These are phyloP conservation scores for Spea multiplicata DNA, from an alignment of 2,113 vertebrate species.

Conservation along the genomic window DNA sequence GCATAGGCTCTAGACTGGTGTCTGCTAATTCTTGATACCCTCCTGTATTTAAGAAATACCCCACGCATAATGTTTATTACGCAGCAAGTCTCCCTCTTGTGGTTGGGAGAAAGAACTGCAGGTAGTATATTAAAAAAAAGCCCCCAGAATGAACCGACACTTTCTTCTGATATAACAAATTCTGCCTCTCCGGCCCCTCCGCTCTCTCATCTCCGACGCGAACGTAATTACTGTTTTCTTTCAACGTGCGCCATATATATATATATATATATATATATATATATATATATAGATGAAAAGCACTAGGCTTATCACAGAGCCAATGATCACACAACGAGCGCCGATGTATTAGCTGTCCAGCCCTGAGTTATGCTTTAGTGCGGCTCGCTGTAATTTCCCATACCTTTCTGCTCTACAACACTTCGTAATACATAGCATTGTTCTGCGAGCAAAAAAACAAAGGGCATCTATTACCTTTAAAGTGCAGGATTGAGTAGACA, in stretches of 20 bases:
- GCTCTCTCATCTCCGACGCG: neutral
- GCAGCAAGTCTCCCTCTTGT: constrained; percentile 6
- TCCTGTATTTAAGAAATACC: constrained; percentile 22
- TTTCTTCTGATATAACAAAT: too few species aligned
- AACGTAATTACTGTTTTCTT: constrained; percentile 18
- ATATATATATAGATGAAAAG: constrained; percentile 10
- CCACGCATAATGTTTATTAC: neutral
- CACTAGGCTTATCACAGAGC: constrained; percentile 29
- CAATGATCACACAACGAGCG: constrained; percentile 57
- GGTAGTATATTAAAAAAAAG: neutral
- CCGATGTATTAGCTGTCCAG: constrained; percentile 55
- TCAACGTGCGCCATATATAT: constrained; percentile 18
- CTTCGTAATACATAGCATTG: constrained; percentile 58
- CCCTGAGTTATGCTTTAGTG: constrained; percentile 44
- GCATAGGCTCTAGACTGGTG: too few species aligned
- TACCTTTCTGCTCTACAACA: constrained; percentile 30
- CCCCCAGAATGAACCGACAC: neutral
- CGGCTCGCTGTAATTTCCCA: constrained; percentile 48
- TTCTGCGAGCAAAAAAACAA: too few species aligned
- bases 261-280: too few species aligned
- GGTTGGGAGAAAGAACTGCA: neutral
- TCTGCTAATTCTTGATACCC: constrained; percentile 1
- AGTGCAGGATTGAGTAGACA: constrained; percentile 65
- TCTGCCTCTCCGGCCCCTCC: constrained; percentile 37
- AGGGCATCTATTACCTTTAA: constrained; percentile 70